phyloP scores from a whole-genome alignment of 1,140 invertebrate species.

The Schlechtendalia chinensis region DNA sequence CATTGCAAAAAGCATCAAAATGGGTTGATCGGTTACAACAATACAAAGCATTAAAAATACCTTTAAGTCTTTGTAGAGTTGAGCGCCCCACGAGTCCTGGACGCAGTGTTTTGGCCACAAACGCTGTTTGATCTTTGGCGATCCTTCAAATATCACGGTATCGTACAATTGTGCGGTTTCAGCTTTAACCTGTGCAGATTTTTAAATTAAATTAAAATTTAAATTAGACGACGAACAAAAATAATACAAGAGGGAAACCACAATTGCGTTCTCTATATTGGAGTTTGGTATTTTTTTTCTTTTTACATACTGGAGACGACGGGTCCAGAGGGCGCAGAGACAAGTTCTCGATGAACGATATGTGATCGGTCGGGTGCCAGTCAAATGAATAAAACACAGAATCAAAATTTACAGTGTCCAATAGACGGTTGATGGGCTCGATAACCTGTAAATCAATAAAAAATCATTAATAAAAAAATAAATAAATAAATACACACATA shows the following conservation, averaged over 20 bases:
- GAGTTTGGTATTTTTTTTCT: too few relatives aligned
- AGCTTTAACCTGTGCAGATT: slow-evolving; percentile 54
- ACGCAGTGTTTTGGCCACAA: slow-evolving; percentile 95
- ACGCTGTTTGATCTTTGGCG: slow-evolving; percentile 77
- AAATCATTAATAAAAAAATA: too few relatives aligned
- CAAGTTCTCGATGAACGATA: slow-evolving; percentile 94
- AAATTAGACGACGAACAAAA: too few relatives aligned
- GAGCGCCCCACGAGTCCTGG: slow-evolving; percentile 90
- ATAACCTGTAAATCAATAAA: slow-evolving; percentile 64
- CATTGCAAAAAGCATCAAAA: too few relatives aligned
- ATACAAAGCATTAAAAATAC: too few relatives aligned
- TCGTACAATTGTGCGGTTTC: slow-evolving; percentile 83
- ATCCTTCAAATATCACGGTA: slow-evolving; percentile 86
- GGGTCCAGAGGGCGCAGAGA: slow-evolving; percentile 67
- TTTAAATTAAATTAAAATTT: too few relatives aligned
- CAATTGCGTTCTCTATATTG: background rate
- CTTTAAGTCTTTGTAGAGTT: slow-evolving; percentile 88
- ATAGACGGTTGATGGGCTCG: slow-evolving; percentile 85
- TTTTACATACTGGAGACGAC: slow-evolving; percentile 63
- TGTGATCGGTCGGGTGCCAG: slow-evolving; percentile 96
- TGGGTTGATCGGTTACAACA: too few relatives aligned
- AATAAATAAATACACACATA: too few relatives aligned
- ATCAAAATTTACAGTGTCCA: slow-evolving; percentile 84
- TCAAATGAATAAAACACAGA: slow-evolving; percentile 93
- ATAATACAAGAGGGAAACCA: background rate